Percentiles rank a stretch among this genome's conserved stretches.
These are phyloP conservation scores for Chymomyza procnemis DNA, from an alignment of 2,888 invertebrate genomes.

Conservation along the genomic window DNA sequence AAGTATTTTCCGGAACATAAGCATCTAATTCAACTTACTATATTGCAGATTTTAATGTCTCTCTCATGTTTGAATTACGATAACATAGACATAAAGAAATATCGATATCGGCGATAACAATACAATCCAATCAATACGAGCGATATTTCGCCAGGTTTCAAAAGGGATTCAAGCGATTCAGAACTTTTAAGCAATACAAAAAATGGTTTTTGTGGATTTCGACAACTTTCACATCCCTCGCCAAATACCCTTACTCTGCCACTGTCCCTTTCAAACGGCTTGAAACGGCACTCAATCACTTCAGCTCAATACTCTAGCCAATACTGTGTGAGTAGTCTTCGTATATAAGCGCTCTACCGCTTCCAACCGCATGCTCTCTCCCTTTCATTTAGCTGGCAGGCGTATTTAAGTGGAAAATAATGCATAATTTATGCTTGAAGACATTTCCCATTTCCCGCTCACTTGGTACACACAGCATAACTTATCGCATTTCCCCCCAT, in stretches of 20 bases:
- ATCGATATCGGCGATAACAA: too few species aligned
- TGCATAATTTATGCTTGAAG: constrained; percentile 62
- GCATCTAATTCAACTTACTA: too few species aligned
- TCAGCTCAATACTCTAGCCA: not conserved
- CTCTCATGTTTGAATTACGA: too few species aligned
- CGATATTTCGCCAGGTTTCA: too few species aligned
- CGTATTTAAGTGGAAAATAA: constrained; percentile 61
- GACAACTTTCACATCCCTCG: too few species aligned
- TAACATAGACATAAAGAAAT: too few species aligned
- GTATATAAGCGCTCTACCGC: not conserved
- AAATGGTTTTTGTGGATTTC: too few species aligned
- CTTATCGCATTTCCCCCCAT: constrained; percentile 66
- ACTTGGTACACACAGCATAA: constrained; percentile 41
- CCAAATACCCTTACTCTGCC: not conserved
- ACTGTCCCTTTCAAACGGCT: not conserved
- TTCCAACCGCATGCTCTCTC: not conserved
- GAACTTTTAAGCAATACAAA: too few species aligned
- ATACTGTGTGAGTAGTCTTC: not conserved
- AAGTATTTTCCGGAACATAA: too few species aligned
- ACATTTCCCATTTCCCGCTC: constrained; percentile 24
- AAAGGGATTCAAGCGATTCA: too few species aligned
- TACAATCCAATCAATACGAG: too few species aligned
- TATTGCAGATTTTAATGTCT: too few species aligned
- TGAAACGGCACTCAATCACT: not conserved
- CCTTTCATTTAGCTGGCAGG: constrained; percentile 27